Evolutionary conservation across 2,797 vertebrate species (phyloP).

Genomic region (Lutjanus argentimaculatus): DNA sequence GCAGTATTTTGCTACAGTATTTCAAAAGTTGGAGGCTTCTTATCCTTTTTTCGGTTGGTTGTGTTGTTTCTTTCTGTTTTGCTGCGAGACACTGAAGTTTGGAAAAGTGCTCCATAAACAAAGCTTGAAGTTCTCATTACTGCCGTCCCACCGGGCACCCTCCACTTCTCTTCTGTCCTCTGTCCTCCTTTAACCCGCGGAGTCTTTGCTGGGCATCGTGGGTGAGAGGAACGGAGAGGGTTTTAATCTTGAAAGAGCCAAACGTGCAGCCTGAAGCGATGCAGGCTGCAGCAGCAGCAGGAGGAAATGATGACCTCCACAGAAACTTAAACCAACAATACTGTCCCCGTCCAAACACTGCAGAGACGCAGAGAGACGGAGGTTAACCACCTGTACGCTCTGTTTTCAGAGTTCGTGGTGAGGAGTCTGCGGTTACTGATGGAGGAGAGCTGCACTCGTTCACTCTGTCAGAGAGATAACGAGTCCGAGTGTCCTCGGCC

Average conservation of each 20-base stretch:
- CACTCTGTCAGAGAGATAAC: not conserved
- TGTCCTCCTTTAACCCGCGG: not conserved
- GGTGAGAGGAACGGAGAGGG: slow-evolving; percentile 2
- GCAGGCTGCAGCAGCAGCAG: slow-evolving; percentile 14
- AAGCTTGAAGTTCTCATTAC: slow-evolving; percentile 19
- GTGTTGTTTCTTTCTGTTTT: not conserved
- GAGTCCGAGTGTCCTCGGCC: too few relatives aligned
- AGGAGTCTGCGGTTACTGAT: not conserved
- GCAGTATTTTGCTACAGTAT: rapidly evolving
- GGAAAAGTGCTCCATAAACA: slow-evolving; percentile 6
- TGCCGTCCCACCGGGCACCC: not conserved
- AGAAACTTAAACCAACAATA: not conserved
- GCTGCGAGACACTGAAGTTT: not conserved
- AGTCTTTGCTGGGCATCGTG: not conserved
- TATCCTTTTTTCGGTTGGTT: not conserved
- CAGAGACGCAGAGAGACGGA: not conserved
- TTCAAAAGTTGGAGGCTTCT: not conserved
- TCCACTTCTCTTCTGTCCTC: slow-evolving; percentile 1
- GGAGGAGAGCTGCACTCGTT: not conserved
- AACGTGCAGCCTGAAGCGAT: slow-evolving; percentile 28
- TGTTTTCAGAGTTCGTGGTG: too few relatives aligned
- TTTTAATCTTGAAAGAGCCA: slow-evolving; percentile 53
- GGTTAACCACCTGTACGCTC: too few relatives aligned
- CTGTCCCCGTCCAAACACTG: not conserved
- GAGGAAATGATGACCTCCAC: slow-evolving; percentile 7